Evolutionary conservation across 2,797 vertebrate genomes (phyloP).

Genomic region (Phalanger gymnotis): DNA sequence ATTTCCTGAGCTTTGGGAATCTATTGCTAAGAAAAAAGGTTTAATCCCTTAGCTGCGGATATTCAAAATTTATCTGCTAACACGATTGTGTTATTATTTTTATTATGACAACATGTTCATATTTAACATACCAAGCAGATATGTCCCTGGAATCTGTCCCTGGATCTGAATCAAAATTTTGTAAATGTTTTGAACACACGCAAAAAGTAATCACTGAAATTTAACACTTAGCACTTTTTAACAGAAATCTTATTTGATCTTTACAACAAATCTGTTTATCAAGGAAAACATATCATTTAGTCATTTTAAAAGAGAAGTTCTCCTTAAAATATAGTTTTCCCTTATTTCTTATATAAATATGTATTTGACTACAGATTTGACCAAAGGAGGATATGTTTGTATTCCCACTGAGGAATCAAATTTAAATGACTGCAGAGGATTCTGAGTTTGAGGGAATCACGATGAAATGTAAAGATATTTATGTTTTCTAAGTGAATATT

Average conservation of each 20-base stretch:
- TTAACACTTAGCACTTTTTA: not conserved
- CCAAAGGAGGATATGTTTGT: conserved; percentile 15
- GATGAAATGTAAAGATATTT: not conserved
- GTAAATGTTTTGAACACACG: not conserved
- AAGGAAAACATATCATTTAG: not conserved
- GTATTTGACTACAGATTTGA: conserved; percentile 9
- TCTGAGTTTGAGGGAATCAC: not conserved
- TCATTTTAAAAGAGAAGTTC: not conserved
- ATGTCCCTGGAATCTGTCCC: not conserved
- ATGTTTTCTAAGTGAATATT: not conserved
- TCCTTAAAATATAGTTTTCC: not conserved
- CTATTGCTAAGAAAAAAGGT: not conserved
- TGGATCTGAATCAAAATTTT: not conserved
- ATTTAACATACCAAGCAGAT: not conserved
- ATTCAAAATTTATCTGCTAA: not conserved
- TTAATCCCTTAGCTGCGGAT: not conserved
- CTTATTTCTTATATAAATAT: conserved; percentile 41
- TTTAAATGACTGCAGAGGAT: not conserved
- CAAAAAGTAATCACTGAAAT: not conserved
- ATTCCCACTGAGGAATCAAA: conserved; percentile 22
- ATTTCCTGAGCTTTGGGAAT: not conserved
- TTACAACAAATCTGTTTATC: not conserved
- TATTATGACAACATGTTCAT: not conserved
- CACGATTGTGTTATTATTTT: not conserved
- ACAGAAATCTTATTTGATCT: not conserved